Evolutionary conservation across 2,113 vertebrate species (phyloP), one percentile per base, ranked within the genome.

Genomic region (Heliornis fulica): DNA sequence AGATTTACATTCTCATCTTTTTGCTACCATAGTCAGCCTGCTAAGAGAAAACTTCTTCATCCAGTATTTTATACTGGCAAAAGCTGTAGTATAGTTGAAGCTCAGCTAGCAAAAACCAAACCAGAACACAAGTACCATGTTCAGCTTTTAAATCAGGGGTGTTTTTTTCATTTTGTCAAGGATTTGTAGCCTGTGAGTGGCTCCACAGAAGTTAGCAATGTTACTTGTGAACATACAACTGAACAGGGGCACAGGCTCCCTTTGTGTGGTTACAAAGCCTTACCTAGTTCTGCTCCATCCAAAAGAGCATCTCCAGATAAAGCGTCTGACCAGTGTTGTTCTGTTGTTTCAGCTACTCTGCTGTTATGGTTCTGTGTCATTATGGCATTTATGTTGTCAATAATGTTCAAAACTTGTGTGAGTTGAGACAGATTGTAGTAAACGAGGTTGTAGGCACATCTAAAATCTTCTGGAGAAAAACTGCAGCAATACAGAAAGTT

Each of bases 381-480:
- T 70, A 22, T 32, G 40, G 28, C 64, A 34, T 74, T 95, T 81
- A 59, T 66, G 25, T 59, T 87, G 69, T 68, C 90, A 86, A 15
- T 81, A 70, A 85, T 8, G 36, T 74, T 56, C 50, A 50, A 61
- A 88, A 70, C 43, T 81, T 56, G 31, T 43, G 65, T 0, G 3
- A 63, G 48, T 57, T 60, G 63, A 64, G 90, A 54, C 28, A 66
- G 57, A 63, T 23, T 68, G 79, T 51, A 81, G 23, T 83, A 90
- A 95, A 95, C 91, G 83, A 95, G 66, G 75, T 34, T 91, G 50
- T 74, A 38, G 34, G 38, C 76, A 32, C 51, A 11, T 64, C 83
- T 45, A 94, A 95, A 93, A 90, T 59, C 46, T 86, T n/a, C 38
- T 8, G 5, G 40, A 93, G 95, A 92, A 90, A 92, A 96, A 94